These are phyloP conservation scores for Heterotis niloticus DNA, from an alignment of 2,113 vertebrate genomes.

Conservation along the genomic window DNA sequence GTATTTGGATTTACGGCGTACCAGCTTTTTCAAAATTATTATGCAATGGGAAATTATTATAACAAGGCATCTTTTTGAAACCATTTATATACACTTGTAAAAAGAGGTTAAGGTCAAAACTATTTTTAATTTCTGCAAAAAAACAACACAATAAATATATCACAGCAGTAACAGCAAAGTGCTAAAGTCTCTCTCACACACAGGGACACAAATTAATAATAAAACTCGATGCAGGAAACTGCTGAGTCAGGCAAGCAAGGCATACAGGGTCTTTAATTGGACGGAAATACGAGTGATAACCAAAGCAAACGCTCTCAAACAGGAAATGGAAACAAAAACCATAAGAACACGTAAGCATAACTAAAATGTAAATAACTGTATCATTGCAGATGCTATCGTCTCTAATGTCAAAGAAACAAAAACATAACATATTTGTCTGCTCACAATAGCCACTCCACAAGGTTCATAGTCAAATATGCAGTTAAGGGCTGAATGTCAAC, in stretches of 20 bases:
- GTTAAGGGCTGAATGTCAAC: not conserved
- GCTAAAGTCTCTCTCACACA: slow-evolving; percentile 37
- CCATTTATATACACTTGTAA: slow-evolving; percentile 8
- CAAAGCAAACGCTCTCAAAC: slow-evolving; percentile 14
- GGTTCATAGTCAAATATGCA: slow-evolving; percentile 6
- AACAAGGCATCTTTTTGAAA: not conserved
- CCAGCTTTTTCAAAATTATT: not conserved
- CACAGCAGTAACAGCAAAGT: slow-evolving; percentile 44
- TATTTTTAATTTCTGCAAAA: slow-evolving; percentile 27
- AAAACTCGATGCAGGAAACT: slow-evolving; percentile 51
- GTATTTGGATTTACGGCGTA: not conserved
- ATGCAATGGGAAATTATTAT: not conserved
- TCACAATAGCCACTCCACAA: slow-evolving; percentile 16
- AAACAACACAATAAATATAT: slow-evolving; percentile 25
- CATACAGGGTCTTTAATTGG: not conserved
- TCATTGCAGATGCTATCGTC: slow-evolving; percentile 2
- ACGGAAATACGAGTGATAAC: slow-evolving; percentile 7
- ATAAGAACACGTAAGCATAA: slow-evolving; percentile 17
- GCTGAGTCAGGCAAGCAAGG: slow-evolving; percentile 46
- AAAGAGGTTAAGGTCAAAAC: slow-evolving; percentile 23
- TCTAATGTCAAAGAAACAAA: slow-evolving; percentile 21
- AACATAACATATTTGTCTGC: slow-evolving; percentile 16
- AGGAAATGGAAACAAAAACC: slow-evolving; percentile 5
- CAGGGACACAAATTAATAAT: no score
- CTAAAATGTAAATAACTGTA: slow-evolving; percentile 12